Base-by-base conservation (phyloP, 1,140 invertebrate genomes). In the Diorhabda sublineata region DNA sequence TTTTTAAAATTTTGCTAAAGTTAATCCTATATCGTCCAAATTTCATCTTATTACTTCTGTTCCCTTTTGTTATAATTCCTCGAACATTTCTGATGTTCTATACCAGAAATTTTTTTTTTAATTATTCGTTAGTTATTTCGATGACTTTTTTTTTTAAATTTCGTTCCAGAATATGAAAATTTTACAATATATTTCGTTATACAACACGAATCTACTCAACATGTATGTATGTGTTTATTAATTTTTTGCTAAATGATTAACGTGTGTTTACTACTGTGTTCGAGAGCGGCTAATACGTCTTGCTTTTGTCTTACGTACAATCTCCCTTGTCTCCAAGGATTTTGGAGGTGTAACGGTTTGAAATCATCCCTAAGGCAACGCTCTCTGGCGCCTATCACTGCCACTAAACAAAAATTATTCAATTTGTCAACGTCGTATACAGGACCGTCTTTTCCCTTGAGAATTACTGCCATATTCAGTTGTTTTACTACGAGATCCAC, bases 401-500 rank as follows among this genome's bases (percentile, higher is more conserved):
- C 94, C 0, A 98, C 96, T 11, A 98, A 84, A 80, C 95, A 98
- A 79, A 97, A 98, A 75, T 95, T 93, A 41, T 88, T 86, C 64
- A 93, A 81, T 78, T 91, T 89, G 58, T 93, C 91, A 0, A 89
- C 86, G 0, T 88, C 86, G 77, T 97, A 97, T 41, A 94, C 90
- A 1, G 94, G 94, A 1, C 92, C 93, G 41, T 91, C 87, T 81
- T 91, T 90, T 0, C 92, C 91, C 80, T 96, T 96, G 0, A 94
- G 78, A 8, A 93, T 87, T 26, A 94, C 92, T 1, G 95, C 94
- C 89, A 96, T 95, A 81, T 97, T 97, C 3, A 98, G 83, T 80
- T 98, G 95, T 78, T 94, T 93, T 5, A 98, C 93, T 9, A 98
- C 95, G 43, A 97, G 84, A 79, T 96, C 93, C 56, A 98, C 93